Conservation (phyloP, 2,797 vertebrate species). For the Benthosema pterotum region DNA sequence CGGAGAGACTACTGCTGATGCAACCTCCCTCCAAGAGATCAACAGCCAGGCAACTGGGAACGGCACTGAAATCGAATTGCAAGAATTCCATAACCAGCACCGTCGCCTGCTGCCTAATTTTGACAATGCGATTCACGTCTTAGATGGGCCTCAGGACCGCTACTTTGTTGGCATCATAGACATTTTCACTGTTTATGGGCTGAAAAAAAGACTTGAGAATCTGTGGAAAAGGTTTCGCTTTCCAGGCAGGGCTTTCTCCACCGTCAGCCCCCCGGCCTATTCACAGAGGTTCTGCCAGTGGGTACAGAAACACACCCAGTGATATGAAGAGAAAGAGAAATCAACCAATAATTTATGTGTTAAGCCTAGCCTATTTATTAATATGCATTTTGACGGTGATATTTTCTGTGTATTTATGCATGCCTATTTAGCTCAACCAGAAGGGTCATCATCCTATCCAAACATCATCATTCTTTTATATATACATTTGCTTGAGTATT, state of each 20-base stretch:
- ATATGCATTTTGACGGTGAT: neutral
- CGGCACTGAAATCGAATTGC: conserved; percentile 23
- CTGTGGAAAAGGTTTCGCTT: conserved; percentile 79
- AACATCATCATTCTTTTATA: no score
- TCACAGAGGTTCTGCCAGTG: conserved; percentile 60
- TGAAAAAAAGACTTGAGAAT: conserved; percentile 78
- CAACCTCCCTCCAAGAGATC: conserved; percentile 6
- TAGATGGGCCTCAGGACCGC: conserved; percentile 76
- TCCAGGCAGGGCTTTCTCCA: conserved; percentile 76
- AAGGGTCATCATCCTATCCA: no score
- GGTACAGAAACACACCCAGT: conserved; percentile 52
- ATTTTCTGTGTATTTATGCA: neutral
- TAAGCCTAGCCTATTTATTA: neutral
- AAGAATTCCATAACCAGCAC: conserved; percentile 63
- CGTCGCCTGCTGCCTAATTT: conserved; percentile 72
- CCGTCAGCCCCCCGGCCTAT: conserved; percentile 70
- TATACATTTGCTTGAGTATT: no score
- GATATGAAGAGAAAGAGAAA: neutral
- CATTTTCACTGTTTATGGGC: conserved; percentile 77
- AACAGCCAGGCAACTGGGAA: neutral
- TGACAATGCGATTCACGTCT: conserved; percentile 77
- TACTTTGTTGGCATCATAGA: conserved; percentile 85
- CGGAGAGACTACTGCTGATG: neutral
- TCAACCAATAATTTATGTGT: neutral
- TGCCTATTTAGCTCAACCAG: neutral